phyloP scores from a whole-genome alignment of 2,113 vertebrate species.

The Asarcornis scutulata region DNA sequence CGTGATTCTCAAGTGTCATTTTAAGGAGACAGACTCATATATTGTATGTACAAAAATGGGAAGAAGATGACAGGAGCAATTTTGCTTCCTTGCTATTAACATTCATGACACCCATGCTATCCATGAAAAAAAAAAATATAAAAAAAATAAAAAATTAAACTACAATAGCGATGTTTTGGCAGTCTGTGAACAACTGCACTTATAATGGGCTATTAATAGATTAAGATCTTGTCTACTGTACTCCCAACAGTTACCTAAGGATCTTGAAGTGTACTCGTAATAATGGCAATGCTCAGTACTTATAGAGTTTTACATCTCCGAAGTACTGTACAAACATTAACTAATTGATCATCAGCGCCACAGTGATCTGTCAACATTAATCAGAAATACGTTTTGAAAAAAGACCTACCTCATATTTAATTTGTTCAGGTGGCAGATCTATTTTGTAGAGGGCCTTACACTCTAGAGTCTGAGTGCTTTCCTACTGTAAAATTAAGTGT shows the following conservation, averaged over 20 bases:
- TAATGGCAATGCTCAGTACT: slow-evolving; percentile 19
- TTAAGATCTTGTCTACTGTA: slow-evolving; percentile 57
- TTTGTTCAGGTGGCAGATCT: neutral
- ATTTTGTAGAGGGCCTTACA: neutral
- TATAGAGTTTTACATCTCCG: slow-evolving; percentile 31
- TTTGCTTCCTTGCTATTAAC: slow-evolving; percentile 40
- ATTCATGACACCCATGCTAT: slow-evolving; percentile 41
- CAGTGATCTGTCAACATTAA: slow-evolving; percentile 36
- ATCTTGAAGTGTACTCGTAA: slow-evolving; percentile 32
- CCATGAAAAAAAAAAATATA: neutral
- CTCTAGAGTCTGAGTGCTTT: neutral
- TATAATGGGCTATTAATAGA: slow-evolving; percentile 63
- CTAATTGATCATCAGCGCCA: slow-evolving; percentile 45
- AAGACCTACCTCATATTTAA: neutral
- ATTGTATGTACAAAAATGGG: neutral
- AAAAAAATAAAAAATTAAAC: neutral
- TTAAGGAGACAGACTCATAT: slow-evolving; percentile 21
- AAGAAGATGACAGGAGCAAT: slow-evolving; percentile 52
- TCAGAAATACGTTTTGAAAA: slow-evolving; percentile 26
- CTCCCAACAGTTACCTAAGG: slow-evolving; percentile 54
- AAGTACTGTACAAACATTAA: slow-evolving; percentile 56
- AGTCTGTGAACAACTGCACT: slow-evolving; percentile 32
- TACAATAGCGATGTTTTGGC: slow-evolving; percentile 63
- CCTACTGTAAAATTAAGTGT: neutral
- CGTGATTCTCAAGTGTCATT: neutral